phyloP scores from a whole-genome alignment of 2,113 vertebrate genomes.

The Dissostichus mawsoni region DNA sequence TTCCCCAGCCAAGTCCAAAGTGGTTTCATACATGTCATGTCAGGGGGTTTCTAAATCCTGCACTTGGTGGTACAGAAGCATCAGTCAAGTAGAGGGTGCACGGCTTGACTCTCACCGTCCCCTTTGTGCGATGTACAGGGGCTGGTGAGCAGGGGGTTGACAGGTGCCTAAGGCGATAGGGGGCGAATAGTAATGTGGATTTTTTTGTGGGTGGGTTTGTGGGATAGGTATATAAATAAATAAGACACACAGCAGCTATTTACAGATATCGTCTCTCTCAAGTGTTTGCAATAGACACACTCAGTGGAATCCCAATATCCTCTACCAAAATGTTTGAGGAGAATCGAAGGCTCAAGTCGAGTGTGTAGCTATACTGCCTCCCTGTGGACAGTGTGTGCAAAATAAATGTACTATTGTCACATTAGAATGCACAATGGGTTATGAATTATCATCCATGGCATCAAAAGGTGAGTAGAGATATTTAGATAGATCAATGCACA shows the following conservation, averaged over 20 bases:
- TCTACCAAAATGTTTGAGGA: conserved; percentile 24
- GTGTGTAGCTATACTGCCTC: conserved; percentile 71
- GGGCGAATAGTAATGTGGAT: conserved; percentile 49
- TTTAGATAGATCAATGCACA: not conserved
- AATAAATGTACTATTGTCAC: not conserved
- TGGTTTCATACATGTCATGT: conserved; percentile 39
- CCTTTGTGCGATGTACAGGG: conserved; percentile 42
- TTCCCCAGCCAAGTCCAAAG: conserved; percentile 34
- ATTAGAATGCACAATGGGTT: not conserved
- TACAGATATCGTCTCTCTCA: conserved; percentile 74
- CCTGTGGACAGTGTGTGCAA: conserved; percentile 57
- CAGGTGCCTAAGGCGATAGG: conserved; percentile 73
- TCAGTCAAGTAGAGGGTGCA: conserved; percentile 48
- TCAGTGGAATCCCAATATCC: conserved; percentile 67
- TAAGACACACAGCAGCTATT: conserved; percentile 75
- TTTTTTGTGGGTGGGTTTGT: conserved; percentile 10
- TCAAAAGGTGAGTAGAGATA: not conserved
- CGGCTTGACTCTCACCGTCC: conserved; percentile 49
- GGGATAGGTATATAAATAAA: conserved; percentile 42
- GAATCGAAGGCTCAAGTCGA: not conserved
- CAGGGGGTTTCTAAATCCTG: conserved; percentile 41
- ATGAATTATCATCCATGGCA: conserved; percentile 13
- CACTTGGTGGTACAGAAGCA: conserved; percentile 51
- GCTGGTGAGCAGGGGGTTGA: conserved; percentile 73
- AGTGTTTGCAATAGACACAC: conserved; percentile 41